phyloP scores from a whole-genome alignment of 1,140 invertebrate genomes.

The Drosophila lacteicornis region DNA sequence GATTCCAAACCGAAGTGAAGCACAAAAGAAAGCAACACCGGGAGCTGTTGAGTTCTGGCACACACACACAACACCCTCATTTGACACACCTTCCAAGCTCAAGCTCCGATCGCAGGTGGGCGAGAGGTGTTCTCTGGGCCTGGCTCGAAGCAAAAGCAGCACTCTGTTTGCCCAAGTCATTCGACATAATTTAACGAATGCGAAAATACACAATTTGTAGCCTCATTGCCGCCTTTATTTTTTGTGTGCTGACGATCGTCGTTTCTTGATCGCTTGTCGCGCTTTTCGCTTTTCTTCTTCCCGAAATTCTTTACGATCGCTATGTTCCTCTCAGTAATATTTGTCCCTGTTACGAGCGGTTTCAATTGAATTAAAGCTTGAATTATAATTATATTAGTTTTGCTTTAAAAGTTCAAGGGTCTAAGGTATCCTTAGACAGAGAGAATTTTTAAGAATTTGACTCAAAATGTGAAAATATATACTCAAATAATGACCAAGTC shows the following conservation, averaged over 20 bases:
- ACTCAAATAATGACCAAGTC: no score
- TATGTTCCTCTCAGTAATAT: background rate
- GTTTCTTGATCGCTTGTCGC: slow-evolving; percentile 1
- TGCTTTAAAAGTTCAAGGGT: no score
- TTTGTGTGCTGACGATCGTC: slow-evolving; percentile 18
- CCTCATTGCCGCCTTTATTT: slow-evolving; percentile 53
- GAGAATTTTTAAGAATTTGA: no score
- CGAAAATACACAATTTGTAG: slow-evolving; percentile 65
- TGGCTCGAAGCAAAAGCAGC: slow-evolving; percentile 24
- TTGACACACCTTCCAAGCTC: slow-evolving; percentile 37
- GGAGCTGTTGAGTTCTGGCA: slow-evolving; percentile 36
- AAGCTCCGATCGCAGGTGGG: slow-evolving; percentile 29
- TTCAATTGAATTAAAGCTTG: background rate
- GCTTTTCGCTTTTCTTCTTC: slow-evolving; percentile 17
- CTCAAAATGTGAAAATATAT: no score
- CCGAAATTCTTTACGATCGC: slow-evolving; percentile 4
- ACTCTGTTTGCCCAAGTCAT: slow-evolving; percentile 70
- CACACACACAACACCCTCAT: slow-evolving; percentile 31
- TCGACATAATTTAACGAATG: slow-evolving; percentile 66
- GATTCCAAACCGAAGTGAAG: slow-evolving; percentile 27
- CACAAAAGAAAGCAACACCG: slow-evolving; percentile 66
- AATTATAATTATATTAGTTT: background rate
- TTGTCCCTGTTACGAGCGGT: background rate
- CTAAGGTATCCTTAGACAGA: no score
- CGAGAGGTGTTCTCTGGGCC: slow-evolving; percentile 27